Base-by-base conservation (phyloP, 2,888 invertebrate genomes). In the Andrena dorsata region DNA sequence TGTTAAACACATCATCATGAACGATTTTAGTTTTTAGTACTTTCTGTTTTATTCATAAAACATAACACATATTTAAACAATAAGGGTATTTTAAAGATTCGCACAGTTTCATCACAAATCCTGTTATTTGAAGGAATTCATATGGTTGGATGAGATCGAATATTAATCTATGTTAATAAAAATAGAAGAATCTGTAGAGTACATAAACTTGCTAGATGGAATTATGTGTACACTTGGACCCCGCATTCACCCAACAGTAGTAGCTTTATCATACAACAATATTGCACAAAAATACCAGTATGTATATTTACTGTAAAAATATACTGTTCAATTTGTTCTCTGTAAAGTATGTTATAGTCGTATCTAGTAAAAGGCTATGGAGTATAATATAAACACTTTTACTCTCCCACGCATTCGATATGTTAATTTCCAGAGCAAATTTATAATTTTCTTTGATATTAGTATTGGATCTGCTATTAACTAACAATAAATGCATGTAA, bases 1-100 rank as follows among this genome's bases (percentile, higher is more conserved):
- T 35, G 26, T 32, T 61, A 30, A 47, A 78, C 10, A 61, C 47
- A 51, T 32, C 41, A 47, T 56, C 20, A 20, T 10, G 28, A 13
- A 35, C 13, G 41, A 10, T 73, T 47, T 35, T 20, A 63, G 28
- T 2, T 16, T 49, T 16, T 51, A 23, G 13, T 49, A 30, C 13
- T 30, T 63, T 8, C 2, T 51, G 10, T 30, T 56, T 63, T 20
- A 65, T 65, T 71, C n/a, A 53, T 70, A 78, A 70, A 60, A 32
- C 3, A 60, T 58, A 61, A 61, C 23, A 41, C 26, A 26, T 20
- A 61, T 35, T 26, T 47, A 28, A 78, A 49, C 26, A 71, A 71
- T 80, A 80, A 80, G 71, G 80, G 80, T 72, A 80, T 79, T 63
- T 79, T 28, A 47, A 28, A 63, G 13, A 69, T 58, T 51, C 7